Evolutionary conservation across 2,797 vertebrate genomes (phyloP), one percentile per base, ranked within the genome.

Genomic region (Lindbergichthys nudifrons): DNA sequence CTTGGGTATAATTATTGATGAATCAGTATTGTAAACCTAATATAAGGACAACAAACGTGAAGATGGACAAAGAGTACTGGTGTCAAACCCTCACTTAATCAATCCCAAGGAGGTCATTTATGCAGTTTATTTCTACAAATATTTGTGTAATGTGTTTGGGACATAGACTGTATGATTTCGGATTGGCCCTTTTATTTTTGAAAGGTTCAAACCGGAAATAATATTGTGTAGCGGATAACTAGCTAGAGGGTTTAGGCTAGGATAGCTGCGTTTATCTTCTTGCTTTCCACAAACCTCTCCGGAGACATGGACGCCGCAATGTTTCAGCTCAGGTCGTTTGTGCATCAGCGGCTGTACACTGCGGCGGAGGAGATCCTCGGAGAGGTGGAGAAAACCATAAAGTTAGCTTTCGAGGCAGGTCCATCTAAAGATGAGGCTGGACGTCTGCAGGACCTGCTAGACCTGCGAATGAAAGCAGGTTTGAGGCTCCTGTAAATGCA

Each of bases 321-420:
- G 80, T 67, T 83, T 4, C 72, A 73, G 42, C 64, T 88, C 59
- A 63, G 77, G 64, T 60, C 64, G 19, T 88, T 88, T 5, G 73
- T 88, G 1, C 80, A 84, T 3, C 72, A 77, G 57, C 73, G 84
- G 21, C 48, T 90, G 61, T 82, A 63, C 46, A 32, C 70, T 0
- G 88, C 85, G 2, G 80, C 76, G 0, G 70, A 86, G 59, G 80
- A 90, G 59, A 87, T 88, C 46, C 72, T 85, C n/a, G 73, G 75
- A n/a, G 83, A 88, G 62, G 74, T 86, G 61, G 76, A 87, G 51
- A 87, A 78, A 50, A 81, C 81, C 46, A 46, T 90, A 2, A 71
- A 63, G 41, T 42, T 77, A 45, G 81, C 78, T 46, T 1, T 87
- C 52, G 36, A 70, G 52, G 62, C 77, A 57, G 77, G 48, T 61